These are phyloP conservation scores for Electrona antarctica DNA, from an alignment of 2,113 vertebrate species.

Conservation along the genomic window DNA sequence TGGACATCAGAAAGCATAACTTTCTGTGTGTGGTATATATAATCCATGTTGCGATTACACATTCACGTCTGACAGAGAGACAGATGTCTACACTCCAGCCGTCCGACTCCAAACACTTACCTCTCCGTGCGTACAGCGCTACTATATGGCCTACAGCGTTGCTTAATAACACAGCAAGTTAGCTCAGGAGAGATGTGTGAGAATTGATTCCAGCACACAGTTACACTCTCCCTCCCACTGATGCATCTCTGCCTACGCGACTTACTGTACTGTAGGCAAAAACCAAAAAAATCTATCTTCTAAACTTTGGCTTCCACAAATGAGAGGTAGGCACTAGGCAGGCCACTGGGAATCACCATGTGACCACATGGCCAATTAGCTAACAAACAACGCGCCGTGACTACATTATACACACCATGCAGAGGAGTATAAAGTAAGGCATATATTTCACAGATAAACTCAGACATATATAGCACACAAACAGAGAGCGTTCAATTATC, in stretches of 20 bases:
- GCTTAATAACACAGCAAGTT: slow-evolving; percentile 18
- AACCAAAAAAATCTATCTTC: slow-evolving; percentile 1
- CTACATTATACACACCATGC: background rate
- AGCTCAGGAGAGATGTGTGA: slow-evolving; percentile 15
- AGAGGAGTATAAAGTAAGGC: too few relatives aligned
- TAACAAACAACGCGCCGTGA: background rate
- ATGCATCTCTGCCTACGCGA: slow-evolving; percentile 2
- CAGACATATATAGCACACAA: background rate
- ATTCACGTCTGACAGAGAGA: too few relatives aligned
- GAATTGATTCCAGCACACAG: slow-evolving; percentile 14
- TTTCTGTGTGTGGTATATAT: too few relatives aligned
- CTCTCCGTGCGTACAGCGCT: slow-evolving; percentile 38
- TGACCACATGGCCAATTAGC: background rate
- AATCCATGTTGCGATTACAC: too few relatives aligned
- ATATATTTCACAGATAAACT: slow-evolving; percentile 3
- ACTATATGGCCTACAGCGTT: slow-evolving; percentile 29
- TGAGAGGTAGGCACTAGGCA: background rate
- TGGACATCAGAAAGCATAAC: too few relatives aligned
- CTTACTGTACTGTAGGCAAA: too few relatives aligned
- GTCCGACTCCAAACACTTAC: background rate
- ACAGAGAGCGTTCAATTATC: slow-evolving; percentile 12
- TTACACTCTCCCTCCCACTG: slow-evolving; percentile 2
- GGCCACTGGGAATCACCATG: background rate
- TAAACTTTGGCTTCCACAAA: slow-evolving; percentile 6
- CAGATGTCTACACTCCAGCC: too few relatives aligned